These are phyloP conservation scores for Elegia similella DNA, from an alignment of 2,888 invertebrate genomes.

Conservation along the genomic window DNA sequence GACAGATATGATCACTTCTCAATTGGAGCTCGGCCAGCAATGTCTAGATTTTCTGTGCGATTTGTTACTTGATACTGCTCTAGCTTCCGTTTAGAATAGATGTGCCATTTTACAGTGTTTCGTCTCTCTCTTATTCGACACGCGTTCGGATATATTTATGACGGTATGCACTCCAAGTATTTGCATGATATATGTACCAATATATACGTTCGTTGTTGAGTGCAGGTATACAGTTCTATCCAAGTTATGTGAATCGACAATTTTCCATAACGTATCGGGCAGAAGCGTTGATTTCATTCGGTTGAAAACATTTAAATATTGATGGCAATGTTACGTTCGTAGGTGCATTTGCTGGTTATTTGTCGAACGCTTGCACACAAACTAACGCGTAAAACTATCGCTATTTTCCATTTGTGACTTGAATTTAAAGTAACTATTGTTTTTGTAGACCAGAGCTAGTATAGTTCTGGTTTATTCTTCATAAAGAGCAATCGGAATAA, in stretches of 20 bases:
- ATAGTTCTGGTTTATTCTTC: neutral
- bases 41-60: slow-evolving; percentile 74
- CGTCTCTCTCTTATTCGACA: slow-evolving; percentile 62
- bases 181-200: slow-evolving; percentile 39
- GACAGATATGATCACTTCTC: slow-evolving; percentile 80
- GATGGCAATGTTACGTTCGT: slow-evolving; percentile 28
- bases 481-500: neutral
- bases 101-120: slow-evolving; percentile 70
- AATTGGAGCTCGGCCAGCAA: slow-evolving; percentile 75
- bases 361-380: slow-evolving; percentile 11
- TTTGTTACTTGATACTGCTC: slow-evolving; percentile 72
- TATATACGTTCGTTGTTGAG: slow-evolving; percentile 26
- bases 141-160: slow-evolving; percentile 68
- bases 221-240: slow-evolving; percentile 18
- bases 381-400: neutral
- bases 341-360: slow-evolving; percentile 27
- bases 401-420: neutral
- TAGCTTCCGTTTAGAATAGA: slow-evolving; percentile 76
- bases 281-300: slow-evolving; percentile 26
- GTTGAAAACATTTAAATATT: slow-evolving; percentile 44
- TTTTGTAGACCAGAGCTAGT: neutral
- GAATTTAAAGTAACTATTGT: neutral
- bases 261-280: slow-evolving; percentile 18
- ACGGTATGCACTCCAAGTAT: slow-evolving; percentile 57
- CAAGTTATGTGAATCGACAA: slow-evolving; percentile 13